Percentiles rank a stretch among this genome's conserved stretches.
phyloP scores from a whole-genome alignment of 2,888 invertebrate species.

The Orgyia antiqua region DNA sequence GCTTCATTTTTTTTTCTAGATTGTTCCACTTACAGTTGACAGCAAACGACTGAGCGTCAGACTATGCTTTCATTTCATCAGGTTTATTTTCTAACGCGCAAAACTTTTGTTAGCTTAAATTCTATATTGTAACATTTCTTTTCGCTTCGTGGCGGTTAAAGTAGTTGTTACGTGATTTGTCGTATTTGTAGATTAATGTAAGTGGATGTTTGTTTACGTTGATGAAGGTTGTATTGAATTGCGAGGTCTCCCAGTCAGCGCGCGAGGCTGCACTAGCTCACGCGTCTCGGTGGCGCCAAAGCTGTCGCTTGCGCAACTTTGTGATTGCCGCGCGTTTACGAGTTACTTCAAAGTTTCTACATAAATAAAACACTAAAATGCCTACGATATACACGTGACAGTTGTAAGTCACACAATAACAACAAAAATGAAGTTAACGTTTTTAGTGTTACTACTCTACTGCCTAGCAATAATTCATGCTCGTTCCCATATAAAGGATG shows the following conservation, averaged over 20 bases:
- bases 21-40: no score
- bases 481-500: slow-evolving; percentile 54
- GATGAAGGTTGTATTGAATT: slow-evolving; percentile 74
- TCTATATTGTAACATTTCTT: slow-evolving; percentile 23
- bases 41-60: no score
- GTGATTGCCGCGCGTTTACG: slow-evolving; percentile 50
- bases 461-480: slow-evolving; percentile 54
- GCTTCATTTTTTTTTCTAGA: no score
- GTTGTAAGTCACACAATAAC: slow-evolving; percentile 28
- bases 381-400: slow-evolving; percentile 39
- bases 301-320: slow-evolving; percentile 61
- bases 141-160: slow-evolving; percentile 25
- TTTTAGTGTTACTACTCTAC: slow-evolving; percentile 59
- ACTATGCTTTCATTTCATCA: no score
- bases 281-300: slow-evolving; percentile 75
- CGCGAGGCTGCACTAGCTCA: slow-evolving; percentile 72
- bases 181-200: slow-evolving; percentile 43
- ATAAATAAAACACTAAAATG: slow-evolving; percentile 47
- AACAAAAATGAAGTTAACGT: slow-evolving; percentile 62
- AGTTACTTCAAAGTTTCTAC: slow-evolving; percentile 47
- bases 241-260: slow-evolving; percentile 72
- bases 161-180: slow-evolving; percentile 28
- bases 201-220: slow-evolving; percentile 70
- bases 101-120: no score
- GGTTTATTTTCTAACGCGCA: no score